Evolutionary conservation across 1,140 invertebrate species (phyloP).

Genomic region (Protaetia brevitarsis): DNA sequence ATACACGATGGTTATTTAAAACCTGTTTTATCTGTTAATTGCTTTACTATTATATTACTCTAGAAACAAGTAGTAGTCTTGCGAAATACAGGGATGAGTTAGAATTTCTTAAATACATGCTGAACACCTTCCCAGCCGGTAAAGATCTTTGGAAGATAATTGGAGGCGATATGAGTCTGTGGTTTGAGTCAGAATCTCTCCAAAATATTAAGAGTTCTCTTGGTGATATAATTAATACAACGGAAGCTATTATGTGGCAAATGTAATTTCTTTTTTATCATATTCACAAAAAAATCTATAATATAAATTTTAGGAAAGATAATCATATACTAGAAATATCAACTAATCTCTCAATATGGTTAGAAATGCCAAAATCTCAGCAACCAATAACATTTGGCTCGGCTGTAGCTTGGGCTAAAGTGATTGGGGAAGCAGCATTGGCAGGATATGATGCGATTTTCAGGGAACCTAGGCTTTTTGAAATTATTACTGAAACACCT

Average conservation of each 20-base stretch:
- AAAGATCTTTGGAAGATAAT: constrained; percentile 50
- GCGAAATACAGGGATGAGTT: constrained; percentile 55
- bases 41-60: too few species aligned
- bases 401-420: constrained; percentile 39
- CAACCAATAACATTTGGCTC: constrained; percentile 37
- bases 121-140: constrained; percentile 54
- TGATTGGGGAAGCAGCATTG: constrained; percentile 40
- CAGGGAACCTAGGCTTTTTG: constrained; percentile 39
- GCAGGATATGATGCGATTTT: constrained; percentile 43
- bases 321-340: neutral
- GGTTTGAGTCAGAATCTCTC: constrained; percentile 37
- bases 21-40: neutral
- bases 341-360: constrained; percentile 33
- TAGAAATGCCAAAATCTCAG: constrained; percentile 30
- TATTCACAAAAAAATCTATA: neutral
- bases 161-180: constrained; percentile 52
- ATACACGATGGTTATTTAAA: neutral
- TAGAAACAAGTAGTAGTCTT: too few species aligned
- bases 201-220: constrained; percentile 55
- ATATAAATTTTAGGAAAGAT: neutral
- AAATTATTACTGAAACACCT: constrained; percentile 41
- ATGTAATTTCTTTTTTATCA: constrained; percentile 49
- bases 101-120: constrained; percentile 55
- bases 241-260: constrained; percentile 61
- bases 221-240: constrained; percentile 50